phyloP scores from a whole-genome alignment of 2,113 vertebrate genomes.

The Prionailurus viverrinus region DNA sequence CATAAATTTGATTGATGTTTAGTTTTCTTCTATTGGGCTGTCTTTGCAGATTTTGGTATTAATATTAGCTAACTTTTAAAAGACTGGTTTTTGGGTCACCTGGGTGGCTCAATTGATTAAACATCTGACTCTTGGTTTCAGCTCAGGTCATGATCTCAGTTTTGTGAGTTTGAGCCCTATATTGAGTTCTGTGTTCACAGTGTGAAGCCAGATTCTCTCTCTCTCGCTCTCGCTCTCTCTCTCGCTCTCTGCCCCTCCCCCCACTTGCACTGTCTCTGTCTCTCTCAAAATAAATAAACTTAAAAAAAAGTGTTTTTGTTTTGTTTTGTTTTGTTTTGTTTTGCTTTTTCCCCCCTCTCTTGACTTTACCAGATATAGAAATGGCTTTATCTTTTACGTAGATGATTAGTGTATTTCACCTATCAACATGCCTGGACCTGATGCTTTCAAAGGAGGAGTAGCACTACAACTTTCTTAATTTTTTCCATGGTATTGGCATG shows the following conservation, averaged over 20 bases:
- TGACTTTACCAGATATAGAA: not conserved
- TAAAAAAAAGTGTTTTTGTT: no score
- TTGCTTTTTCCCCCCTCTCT: not conserved
- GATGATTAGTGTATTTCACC: not conserved
- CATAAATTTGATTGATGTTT: not conserved
- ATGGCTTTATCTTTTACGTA: not conserved
- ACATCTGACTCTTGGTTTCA: no score
- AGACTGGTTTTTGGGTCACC: not conserved
- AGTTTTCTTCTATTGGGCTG: not conserved
- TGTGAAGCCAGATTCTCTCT: no score
- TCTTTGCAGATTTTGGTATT: not conserved
- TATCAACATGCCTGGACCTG: not conserved
- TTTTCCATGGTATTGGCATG: not conserved
- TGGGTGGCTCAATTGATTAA: no score
- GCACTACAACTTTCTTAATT: not conserved
- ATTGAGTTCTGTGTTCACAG: no score
- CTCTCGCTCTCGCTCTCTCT: no score
- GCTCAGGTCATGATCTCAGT: no score
- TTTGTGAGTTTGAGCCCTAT: no score
- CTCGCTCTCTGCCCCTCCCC: no score
- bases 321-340: not conserved
- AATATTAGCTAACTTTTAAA: not conserved
- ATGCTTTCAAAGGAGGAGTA: not conserved
- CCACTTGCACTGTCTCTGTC: no score
- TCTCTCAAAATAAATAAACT: no score